These are phyloP conservation scores for Synergus gifuensis DNA, from an alignment of 2,888 invertebrate genomes.

Conservation along the genomic window DNA sequence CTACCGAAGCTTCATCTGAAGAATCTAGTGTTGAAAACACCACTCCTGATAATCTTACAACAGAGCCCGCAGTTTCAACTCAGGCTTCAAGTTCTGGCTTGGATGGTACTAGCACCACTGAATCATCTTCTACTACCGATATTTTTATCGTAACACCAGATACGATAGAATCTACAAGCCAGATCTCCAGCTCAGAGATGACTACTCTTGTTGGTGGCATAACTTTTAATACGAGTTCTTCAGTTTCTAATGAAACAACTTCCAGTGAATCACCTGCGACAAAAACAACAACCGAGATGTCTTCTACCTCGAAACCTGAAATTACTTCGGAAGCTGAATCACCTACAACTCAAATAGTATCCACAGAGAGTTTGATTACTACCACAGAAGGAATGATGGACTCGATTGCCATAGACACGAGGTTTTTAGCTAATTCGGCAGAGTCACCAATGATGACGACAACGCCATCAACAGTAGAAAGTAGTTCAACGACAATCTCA, in stretches of 20 bases:
- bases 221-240: neutral
- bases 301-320: conserved; percentile 2
- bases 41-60: neutral
- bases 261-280: neutral
- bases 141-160: conserved; percentile 9
- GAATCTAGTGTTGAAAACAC: neutral
- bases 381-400: neutral
- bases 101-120: neutral
- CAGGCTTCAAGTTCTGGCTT: neutral
- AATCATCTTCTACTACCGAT: neutral
- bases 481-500: neutral
- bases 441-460: neutral
- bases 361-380: neutral
- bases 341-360: neutral
- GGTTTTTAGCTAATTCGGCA: neutral
- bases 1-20: neutral
- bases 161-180: neutral
- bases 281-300: neutral
- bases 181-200: neutral
- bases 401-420: neutral
- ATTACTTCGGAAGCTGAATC: neutral
- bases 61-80: neutral
- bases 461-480: neutral
- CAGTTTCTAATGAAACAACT: neutral
- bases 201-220: neutral